Base-by-base conservation (phyloP, 1,140 invertebrate species). In the Drosophila kanapiae region DNA sequence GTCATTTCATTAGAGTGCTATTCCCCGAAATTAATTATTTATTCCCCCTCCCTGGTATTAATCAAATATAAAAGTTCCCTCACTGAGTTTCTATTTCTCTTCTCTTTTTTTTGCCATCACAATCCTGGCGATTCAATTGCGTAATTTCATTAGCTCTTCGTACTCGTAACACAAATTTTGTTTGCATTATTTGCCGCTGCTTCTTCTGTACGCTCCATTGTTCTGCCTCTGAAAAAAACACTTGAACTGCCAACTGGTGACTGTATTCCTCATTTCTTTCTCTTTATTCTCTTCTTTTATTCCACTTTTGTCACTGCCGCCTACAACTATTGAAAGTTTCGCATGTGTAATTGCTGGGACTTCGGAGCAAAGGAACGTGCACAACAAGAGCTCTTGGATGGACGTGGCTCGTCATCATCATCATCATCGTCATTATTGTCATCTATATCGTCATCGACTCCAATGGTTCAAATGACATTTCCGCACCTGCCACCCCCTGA, bases 131-230 rank as follows among this genome's bases (percentile, higher is more conserved):
- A 48, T 33, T 69, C 70, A 74, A 83, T 86, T 86, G 80, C 71
- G 80, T 88, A 80, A 76, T 83, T 53, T 70, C 56, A 80, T 86
- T 88, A 79, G 79, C 75, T 77, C 70, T 67, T 77, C 42, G 63
- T 42, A 61, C 74, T 77, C 56, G 43, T 40, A 70, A 37, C 68
- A 60, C 53, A 42, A 57, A 72, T 57, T 67, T 53, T 69, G 56
- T 68, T 77, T 77, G 74, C 72, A 64, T 64, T 75, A 53, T 18
- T 29, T 35, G 27, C 43, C 33, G 68, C 48, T 48, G 23, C 27
- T 27, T 10, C 56, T 45, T 37, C 47, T 57, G 47, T 49, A 33
- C 43, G 38, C 51, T 75, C 53, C 51, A 69, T 77, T 77, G 75
- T 77, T 77, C 57, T 59, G 49, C 31, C 60, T 69, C 48, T 77